phyloP scores from a whole-genome alignment of 1,140 invertebrate genomes.

The Antheraea mylitta region DNA sequence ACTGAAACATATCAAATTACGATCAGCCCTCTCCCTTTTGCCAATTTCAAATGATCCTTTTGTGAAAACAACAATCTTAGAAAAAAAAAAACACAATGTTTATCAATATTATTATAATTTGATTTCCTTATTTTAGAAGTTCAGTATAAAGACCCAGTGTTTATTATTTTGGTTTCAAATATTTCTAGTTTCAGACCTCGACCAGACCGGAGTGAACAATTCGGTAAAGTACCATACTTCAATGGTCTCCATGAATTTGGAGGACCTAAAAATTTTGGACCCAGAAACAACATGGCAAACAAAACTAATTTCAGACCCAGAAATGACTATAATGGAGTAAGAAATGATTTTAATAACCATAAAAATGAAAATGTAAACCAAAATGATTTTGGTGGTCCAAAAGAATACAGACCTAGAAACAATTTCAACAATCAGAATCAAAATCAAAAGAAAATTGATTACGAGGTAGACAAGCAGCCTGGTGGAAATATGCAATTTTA shows the following conservation, averaged over 20 bases:
- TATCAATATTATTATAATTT: too few species aligned
- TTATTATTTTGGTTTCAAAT: neutral
- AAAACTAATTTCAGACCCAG: slow-evolving; percentile 71
- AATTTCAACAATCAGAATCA: slow-evolving; percentile 78
- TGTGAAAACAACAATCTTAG: too few species aligned
- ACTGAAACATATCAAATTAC: too few species aligned
- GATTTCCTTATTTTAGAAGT: too few species aligned
- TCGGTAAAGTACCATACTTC: slow-evolving; percentile 78
- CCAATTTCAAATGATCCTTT: too few species aligned
- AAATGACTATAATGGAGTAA: slow-evolving; percentile 75
- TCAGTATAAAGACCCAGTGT: too few species aligned
- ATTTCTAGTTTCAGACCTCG: slow-evolving; percentile 76
- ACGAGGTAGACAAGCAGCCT: slow-evolving; percentile 66
- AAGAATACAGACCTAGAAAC: slow-evolving; percentile 74
- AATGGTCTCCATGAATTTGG: slow-evolving; percentile 73
- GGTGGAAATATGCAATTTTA: slow-evolving; percentile 74
- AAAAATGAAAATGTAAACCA: slow-evolving; percentile 60
- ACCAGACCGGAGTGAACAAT: slow-evolving; percentile 81
- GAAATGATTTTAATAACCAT: slow-evolving; percentile 79
- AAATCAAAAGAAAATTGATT: slow-evolving; percentile 60
- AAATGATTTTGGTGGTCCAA: slow-evolving; percentile 73
- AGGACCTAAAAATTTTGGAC: slow-evolving; percentile 75
- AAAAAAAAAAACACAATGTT: too few species aligned
- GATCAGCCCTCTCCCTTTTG: too few species aligned
- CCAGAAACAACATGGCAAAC: slow-evolving; percentile 67